Conservation (phyloP, 1,140 invertebrate species). For the Bombus confusus region DNA sequence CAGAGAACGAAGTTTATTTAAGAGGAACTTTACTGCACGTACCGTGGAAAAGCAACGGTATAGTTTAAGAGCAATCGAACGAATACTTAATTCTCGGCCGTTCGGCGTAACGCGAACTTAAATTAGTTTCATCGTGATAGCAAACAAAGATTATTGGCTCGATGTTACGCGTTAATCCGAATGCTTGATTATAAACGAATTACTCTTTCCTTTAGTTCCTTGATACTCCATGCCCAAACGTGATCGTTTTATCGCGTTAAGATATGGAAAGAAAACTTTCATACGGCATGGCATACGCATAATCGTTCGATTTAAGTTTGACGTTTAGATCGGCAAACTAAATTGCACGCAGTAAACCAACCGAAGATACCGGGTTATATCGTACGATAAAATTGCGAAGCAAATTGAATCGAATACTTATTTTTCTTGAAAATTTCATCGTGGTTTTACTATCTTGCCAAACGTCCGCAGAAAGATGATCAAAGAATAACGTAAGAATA, state of each 20-base stretch:
- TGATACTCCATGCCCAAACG: background rate
- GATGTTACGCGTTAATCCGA: constrained; percentile 9
- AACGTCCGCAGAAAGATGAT: too few relatives aligned
- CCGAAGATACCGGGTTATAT: background rate
- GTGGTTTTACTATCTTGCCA: background rate
- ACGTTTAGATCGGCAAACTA: too few relatives aligned
- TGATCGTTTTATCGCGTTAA: too few relatives aligned
- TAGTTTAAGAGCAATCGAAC: constrained; percentile 12
- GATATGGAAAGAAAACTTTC: background rate
- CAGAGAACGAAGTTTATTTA: background rate
- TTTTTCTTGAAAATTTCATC: background rate
- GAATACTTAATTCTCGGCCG: constrained; percentile 18
- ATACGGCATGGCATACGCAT: background rate
- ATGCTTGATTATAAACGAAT: constrained; percentile 1
- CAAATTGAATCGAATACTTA: background rate
- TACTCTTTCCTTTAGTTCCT: background rate
- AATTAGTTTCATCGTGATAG: constrained; percentile 18
- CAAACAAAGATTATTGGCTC: constrained; percentile 34
- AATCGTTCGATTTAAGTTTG: background rate
- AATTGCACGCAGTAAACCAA: background rate
- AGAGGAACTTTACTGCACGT: background rate
- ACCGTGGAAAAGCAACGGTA: background rate
- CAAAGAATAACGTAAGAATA: too few relatives aligned
- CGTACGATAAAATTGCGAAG: background rate
- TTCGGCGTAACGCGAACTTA: constrained; percentile 17